Evolutionary conservation across 2,888 invertebrate genomes (phyloP).

Genomic region (Calliphora vomitoria): DNA sequence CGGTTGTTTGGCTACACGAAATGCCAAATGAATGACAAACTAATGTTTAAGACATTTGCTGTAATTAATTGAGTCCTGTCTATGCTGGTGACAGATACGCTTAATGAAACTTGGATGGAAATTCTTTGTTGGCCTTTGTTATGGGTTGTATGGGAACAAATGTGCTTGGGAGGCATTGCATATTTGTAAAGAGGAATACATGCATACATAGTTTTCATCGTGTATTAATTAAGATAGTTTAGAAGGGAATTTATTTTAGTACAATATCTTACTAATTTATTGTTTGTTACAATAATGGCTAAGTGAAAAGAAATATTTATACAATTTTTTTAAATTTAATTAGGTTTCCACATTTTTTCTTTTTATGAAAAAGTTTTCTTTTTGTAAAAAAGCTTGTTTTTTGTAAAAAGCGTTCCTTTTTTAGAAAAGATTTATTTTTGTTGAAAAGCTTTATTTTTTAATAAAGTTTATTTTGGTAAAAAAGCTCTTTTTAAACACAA

Average conservation of each 20-base stretch:
- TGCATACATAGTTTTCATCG: neutral
- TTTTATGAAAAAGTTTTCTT: too few relatives aligned
- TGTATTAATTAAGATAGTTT: conserved; percentile 11
- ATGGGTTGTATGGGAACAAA: conserved; percentile 43
- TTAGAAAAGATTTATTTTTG: too few relatives aligned
- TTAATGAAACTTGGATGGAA: conserved; percentile 50
- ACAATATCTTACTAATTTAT: neutral
- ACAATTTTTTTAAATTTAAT: too few relatives aligned
- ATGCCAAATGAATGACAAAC: conserved; percentile 59
- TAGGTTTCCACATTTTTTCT: too few relatives aligned
- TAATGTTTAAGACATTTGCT: conserved; percentile 60
- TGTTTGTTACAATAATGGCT: neutral
- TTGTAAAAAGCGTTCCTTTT: too few relatives aligned
- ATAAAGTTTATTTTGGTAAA: too few relatives aligned
- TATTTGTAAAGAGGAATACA: neutral
- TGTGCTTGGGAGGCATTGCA: conserved; percentile 7
- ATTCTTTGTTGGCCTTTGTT: conserved; percentile 1
- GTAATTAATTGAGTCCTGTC: conserved; percentile 71
- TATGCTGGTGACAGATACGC: conserved; percentile 52
- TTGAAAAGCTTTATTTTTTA: too few relatives aligned
- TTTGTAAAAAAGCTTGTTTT: too few relatives aligned
- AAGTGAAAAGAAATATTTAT: too few relatives aligned
- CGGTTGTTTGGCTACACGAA: conserved; percentile 56
- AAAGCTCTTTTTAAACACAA: too few relatives aligned
- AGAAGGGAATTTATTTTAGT: neutral